phyloP scores from a whole-genome alignment of 2,113 vertebrate species.

The Heterotis niloticus region DNA sequence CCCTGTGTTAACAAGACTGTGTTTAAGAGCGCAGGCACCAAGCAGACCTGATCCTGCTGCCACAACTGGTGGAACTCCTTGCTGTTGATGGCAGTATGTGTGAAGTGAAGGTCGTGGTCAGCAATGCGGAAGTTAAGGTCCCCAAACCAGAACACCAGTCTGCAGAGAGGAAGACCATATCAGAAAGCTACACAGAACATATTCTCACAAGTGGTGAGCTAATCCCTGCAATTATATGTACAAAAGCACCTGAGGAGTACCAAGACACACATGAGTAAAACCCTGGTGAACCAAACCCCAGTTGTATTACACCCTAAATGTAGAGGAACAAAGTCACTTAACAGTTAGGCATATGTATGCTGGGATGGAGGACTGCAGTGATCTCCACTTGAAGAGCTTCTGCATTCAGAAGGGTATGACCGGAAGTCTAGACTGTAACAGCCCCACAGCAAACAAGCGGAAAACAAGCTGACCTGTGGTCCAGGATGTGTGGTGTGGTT shows the following conservation, averaged over 20 bases:
- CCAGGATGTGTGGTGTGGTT: constrained; percentile 61
- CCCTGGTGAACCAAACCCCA: too few relatives aligned
- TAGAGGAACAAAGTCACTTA: neutral
- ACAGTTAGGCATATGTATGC: neutral
- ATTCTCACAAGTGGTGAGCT: too few relatives aligned
- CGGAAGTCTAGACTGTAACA: too few relatives aligned
- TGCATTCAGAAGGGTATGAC: too few relatives aligned
- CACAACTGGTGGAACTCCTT: constrained; percentile 74
- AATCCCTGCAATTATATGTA: too few relatives aligned
- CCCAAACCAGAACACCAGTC: constrained; percentile 89
- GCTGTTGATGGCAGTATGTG: constrained; percentile 75
- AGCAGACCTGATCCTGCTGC: constrained; percentile 89
- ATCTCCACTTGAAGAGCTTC: too few relatives aligned
- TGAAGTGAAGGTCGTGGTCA: constrained; percentile 84
- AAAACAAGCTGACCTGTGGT: constrained; percentile 78
- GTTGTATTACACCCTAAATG: too few relatives aligned
- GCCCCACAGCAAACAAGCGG: neutral
- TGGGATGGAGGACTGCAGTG: too few relatives aligned
- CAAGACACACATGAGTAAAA: neutral
- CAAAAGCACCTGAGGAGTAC: neutral
- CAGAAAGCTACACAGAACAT: neutral
- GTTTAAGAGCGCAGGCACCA: neutral
- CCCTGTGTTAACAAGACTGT: neutral
- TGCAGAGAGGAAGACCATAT: constrained; percentile 43
- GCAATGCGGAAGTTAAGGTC: constrained; percentile 94